Conservation (phyloP, 2,113 vertebrate species). For the Microtus montanus region DNA sequence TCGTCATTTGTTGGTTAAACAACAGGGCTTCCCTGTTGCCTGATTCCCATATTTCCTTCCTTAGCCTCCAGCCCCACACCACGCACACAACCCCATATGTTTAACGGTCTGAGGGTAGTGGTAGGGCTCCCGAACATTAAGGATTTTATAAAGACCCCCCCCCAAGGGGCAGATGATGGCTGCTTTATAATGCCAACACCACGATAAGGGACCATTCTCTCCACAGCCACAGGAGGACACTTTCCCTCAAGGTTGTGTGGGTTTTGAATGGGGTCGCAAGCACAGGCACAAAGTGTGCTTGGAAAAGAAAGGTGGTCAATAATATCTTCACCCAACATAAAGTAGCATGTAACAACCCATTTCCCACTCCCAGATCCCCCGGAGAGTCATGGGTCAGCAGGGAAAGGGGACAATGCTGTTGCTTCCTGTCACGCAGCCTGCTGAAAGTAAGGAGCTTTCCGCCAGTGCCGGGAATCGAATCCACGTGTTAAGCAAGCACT, state of each 20-base stretch:
- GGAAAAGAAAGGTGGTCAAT: neutral
- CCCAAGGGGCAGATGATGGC: neutral
- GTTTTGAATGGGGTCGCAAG: neutral
- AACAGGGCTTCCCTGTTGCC: neutral
- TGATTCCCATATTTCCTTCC: neutral
- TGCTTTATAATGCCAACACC: neutral
- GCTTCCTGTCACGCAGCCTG: neutral
- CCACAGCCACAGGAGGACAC: neutral
- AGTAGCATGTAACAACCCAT: neutral
- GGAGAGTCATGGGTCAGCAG: neutral
- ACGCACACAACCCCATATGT: too few relatives aligned
- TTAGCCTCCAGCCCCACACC: neutral
- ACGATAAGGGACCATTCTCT: neutral
- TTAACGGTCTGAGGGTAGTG: neutral
- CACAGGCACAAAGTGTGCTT: neutral
- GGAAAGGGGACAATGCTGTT: neutral
- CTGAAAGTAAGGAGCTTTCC: neutral
- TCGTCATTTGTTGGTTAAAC: conserved; percentile 39
- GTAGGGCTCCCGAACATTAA: neutral
- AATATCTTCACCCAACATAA: neutral
- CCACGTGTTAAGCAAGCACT: neutral
- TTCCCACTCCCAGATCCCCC: neutral
- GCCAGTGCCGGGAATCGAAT: neutral
- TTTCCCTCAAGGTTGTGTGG: neutral
- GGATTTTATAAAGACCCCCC: neutral